Conservation (phyloP, 2,113 vertebrate genomes). For the Mungos mungo region DNA sequence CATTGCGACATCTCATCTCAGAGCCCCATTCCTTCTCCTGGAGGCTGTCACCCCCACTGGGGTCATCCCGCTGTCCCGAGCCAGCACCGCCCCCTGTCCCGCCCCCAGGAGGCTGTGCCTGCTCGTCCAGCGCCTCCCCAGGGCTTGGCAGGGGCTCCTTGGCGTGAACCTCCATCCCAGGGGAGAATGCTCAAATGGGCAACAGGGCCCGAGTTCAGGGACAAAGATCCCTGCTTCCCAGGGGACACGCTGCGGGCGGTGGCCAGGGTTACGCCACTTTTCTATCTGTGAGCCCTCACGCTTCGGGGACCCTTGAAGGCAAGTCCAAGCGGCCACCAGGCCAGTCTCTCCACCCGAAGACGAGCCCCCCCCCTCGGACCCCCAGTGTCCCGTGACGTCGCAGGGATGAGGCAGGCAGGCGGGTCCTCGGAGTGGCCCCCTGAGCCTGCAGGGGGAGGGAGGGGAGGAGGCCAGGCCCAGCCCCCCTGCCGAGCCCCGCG, state of each 20-base stretch:
- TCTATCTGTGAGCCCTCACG: not conserved
- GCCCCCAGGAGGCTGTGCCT: rapidly evolving
- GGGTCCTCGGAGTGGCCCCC: rapidly evolving
- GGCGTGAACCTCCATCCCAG: no score
- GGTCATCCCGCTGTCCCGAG: rapidly evolving
- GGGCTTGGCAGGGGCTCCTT: rapidly evolving
- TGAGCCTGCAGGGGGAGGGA: rapidly evolving
- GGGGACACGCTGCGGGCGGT: rapidly evolving
- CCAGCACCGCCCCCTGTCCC: no score
- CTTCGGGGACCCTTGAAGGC: not conserved
- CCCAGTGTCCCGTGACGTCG: rapidly evolving
- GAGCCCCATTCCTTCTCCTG: no score
- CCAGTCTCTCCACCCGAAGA: not conserved
- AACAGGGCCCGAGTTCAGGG: not conserved
- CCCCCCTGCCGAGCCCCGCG: rapidly evolving
- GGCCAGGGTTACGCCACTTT: no score
- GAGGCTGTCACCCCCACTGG: not conserved
- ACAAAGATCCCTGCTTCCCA: no score
- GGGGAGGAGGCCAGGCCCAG: not conserved
- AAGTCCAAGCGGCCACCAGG: not conserved
- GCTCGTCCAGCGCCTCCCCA: no score
- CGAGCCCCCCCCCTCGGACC: not conserved
- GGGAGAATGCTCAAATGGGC: not conserved
- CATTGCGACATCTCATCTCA: not conserved
- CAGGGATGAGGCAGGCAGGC: rapidly evolving